These are phyloP conservation scores for Proisotoma minuta DNA, from an alignment of 2,888 invertebrate species.

Conservation along the genomic window DNA sequence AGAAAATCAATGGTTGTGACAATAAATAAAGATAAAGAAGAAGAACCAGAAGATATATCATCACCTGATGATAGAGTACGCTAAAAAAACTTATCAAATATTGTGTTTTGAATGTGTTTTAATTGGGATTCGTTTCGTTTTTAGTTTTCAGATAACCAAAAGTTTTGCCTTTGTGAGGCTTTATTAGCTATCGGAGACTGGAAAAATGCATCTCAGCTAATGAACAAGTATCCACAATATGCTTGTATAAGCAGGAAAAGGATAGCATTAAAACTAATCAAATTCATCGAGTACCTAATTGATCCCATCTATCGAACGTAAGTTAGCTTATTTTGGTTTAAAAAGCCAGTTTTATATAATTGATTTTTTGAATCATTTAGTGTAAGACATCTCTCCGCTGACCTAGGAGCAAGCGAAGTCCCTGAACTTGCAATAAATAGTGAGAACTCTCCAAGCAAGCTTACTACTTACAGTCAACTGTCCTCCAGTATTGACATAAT, in stretches of 20 bases:
- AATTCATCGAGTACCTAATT: constrained; percentile 74
- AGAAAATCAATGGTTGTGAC: constrained; percentile 63
- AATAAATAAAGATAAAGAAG: constrained; percentile 53
- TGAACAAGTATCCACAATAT: constrained; percentile 75
- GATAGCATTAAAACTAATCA: constrained; percentile 71
- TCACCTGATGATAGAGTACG: constrained; percentile 32
- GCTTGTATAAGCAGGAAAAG: constrained; percentile 64
- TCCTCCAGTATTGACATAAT: constrained; percentile 77
- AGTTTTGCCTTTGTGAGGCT: constrained; percentile 86
- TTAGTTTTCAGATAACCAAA: constrained; percentile 72
- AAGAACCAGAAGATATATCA: constrained; percentile 52
- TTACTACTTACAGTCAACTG: constrained; percentile 67
- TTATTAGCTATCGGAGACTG: constrained; percentile 83
- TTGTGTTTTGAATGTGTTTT: constrained; percentile 11
- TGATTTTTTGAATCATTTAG: no score
- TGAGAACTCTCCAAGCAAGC: constrained; percentile 60
- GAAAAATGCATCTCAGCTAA: constrained; percentile 74
- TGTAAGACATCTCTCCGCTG: constrained; percentile 10
- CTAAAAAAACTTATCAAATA: not conserved
- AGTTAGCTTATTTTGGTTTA: constrained; percentile 48
- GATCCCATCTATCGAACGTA: constrained; percentile 80
- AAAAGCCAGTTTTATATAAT: no score
- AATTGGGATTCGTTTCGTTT: constrained; percentile 27
- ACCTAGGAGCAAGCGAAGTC: constrained; percentile 16
- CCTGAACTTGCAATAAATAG: constrained; percentile 25